A percentile compares a stretch with the other conserved stretches of the same genome.
Evolutionary conservation across 2,888 invertebrate species (phyloP).

Genomic region (Lissonota sp.): DNA sequence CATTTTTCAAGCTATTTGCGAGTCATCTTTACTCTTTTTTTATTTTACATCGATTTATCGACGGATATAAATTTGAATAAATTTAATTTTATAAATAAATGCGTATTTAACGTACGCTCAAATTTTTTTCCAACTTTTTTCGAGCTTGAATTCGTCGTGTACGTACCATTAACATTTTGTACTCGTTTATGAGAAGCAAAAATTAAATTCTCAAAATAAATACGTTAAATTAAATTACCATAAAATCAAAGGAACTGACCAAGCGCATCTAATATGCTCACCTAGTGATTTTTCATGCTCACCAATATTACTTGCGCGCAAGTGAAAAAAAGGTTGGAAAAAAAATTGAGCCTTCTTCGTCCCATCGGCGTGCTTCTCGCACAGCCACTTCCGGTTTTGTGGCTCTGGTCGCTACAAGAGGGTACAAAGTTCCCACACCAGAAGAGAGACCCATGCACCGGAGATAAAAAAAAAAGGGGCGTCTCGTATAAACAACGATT

Average conservation of each 20-base stretch:
- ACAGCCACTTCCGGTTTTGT: conserved; percentile 52
- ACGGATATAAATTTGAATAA: no score
- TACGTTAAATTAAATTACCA: conserved; percentile 8
- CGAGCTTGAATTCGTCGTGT: no score
- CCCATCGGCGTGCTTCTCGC: conserved; percentile 31
- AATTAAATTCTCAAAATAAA: no score
- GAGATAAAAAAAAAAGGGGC: conserved; percentile 8
- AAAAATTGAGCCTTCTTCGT: conserved; percentile 24
- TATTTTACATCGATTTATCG: no score
- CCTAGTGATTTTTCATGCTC: conserved; percentile 39
- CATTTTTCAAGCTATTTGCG: no score
- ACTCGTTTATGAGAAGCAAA: no score
- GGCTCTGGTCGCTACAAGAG: conserved; percentile 20
- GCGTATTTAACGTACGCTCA: no score
- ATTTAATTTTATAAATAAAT: no score
- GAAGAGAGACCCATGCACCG: conserved; percentile 34
- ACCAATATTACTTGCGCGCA: conserved; percentile 1
- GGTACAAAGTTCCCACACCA: conserved; percentile 60
- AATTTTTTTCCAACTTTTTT: no score
- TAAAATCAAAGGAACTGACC: conserved; percentile 5
- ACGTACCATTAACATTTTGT: no score
- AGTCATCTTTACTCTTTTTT: no score
- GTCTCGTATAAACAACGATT: conserved; percentile 65
- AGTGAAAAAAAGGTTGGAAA: conserved; percentile 29
- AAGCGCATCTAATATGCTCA: background rate